Conservation (phyloP, 2,888 invertebrate species). For the Netelia virgata region DNA sequence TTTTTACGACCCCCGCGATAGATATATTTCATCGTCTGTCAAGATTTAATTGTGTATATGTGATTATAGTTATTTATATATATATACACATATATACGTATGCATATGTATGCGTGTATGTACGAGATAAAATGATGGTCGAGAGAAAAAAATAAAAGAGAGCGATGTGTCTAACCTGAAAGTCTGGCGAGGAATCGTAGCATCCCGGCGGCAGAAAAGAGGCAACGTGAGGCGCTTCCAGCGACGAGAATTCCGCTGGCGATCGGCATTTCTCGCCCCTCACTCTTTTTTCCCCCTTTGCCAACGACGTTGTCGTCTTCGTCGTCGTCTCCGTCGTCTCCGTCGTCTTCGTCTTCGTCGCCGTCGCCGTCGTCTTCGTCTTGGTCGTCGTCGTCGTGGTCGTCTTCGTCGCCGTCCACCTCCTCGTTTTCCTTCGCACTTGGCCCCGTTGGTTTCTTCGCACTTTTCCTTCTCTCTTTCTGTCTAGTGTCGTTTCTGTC, state of each 20-base stretch:
- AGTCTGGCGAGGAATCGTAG: constrained; percentile 87
- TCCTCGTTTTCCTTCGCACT: constrained; percentile 53
- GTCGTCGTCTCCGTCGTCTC: constrained; percentile 35
- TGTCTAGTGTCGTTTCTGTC: constrained; percentile 63
- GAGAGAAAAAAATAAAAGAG: constrained; percentile 19
- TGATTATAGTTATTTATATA: no score
- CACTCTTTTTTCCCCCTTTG: constrained; percentile 20
- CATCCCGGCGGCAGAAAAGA: constrained; percentile 81
- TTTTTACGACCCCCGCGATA: no score
- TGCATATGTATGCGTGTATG: no score
- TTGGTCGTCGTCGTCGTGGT: no score
- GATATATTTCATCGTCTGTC: no score
- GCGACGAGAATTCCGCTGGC: constrained; percentile 79
- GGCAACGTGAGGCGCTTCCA: constrained; percentile 79
- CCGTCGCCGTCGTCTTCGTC: neutral
- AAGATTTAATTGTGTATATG: no score
- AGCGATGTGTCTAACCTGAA: constrained; percentile 86
- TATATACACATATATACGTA: no score
- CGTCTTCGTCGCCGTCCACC: constrained; percentile 45
- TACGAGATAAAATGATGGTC: no score
- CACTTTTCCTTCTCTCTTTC: constrained; percentile 70
- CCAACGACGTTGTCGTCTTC: constrained; percentile 42
- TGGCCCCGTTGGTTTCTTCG: constrained; percentile 29
- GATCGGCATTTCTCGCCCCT: constrained; percentile 77
- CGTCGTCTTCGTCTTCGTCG: constrained; percentile 41